Percentiles rank a stretch among this genome's conserved stretches.
These are phyloP conservation scores for Macropodus opercularis DNA, from an alignment of 2,797 vertebrate species.

Conservation along the genomic window DNA sequence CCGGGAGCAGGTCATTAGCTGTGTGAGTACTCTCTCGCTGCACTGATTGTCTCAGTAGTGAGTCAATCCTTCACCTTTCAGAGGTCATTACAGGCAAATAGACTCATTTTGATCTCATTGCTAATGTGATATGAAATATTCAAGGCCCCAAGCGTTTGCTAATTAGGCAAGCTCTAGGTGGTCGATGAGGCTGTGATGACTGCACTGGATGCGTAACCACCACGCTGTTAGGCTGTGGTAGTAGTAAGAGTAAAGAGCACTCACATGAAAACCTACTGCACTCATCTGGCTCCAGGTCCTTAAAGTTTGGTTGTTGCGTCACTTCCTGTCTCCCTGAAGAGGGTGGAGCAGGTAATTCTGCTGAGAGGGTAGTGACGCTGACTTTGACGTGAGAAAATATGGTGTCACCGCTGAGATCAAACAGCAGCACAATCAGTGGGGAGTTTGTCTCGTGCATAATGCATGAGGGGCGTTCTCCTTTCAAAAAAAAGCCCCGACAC, in stretches of 20 bases:
- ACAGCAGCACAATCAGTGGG: slow-evolving; percentile 70
- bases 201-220: slow-evolving; percentile 21
- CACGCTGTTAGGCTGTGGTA: slow-evolving; percentile 6
- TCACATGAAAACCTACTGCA: neutral
- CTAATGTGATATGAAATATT: slow-evolving; percentile 74
- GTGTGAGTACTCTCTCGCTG: slow-evolving; percentile 40
- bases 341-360: slow-evolving; percentile 54
- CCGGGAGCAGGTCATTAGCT: slow-evolving; percentile 55
- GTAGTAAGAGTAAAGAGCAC: slow-evolving; percentile 8
- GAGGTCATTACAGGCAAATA: slow-evolving; percentile 56
- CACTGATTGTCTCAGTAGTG: slow-evolving; percentile 29
- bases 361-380: slow-evolving; percentile 50
- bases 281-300: slow-evolving; percentile 8
- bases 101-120: slow-evolving; percentile 55
- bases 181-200: slow-evolving; percentile 35
- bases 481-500: slow-evolving; percentile 59
- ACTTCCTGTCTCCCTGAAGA: slow-evolving; percentile 31
- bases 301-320: slow-evolving; percentile 20
- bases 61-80: slow-evolving; percentile 51
- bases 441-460: slow-evolving; percentile 63
- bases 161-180: slow-evolving; percentile 65
- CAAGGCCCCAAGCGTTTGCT: slow-evolving; percentile 41
- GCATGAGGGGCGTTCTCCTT: slow-evolving; percentile 59
- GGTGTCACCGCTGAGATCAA: slow-evolving; percentile 69
- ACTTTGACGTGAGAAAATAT: slow-evolving; percentile 70